These are phyloP conservation scores for Oxystoma pomonae DNA, from an alignment of 2,888 invertebrate genomes.

Conservation along the genomic window DNA sequence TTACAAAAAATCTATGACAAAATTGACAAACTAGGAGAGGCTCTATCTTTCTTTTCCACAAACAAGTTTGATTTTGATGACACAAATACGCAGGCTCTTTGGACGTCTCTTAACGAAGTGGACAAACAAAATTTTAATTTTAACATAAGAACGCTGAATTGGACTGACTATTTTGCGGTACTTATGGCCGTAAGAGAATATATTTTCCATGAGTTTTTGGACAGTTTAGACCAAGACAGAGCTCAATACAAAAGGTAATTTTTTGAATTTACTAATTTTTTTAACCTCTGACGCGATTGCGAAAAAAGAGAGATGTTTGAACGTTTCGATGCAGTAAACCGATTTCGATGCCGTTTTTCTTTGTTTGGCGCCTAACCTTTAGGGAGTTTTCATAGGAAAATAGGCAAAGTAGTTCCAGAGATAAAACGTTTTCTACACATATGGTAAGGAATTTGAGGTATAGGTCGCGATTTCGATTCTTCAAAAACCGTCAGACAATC, in stretches of 20 bases:
- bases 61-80: conserved; percentile 13
- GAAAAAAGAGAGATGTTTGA: too few species aligned
- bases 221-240: conserved; percentile 15
- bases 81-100: conserved; percentile 11
- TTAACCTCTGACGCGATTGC: too few species aligned
- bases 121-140: conserved; percentile 19
- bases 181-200: conserved; percentile 12
- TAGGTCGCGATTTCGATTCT: too few species aligned
- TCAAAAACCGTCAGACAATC: too few species aligned
- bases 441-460: too few species aligned
- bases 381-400: too few species aligned
- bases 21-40: conserved; percentile 10
- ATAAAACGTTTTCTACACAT: too few species aligned
- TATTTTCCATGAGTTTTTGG: conserved; percentile 10
- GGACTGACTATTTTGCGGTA: conserved; percentile 16
- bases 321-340: too few species aligned
- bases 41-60: conserved; percentile 11
- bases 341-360: too few species aligned
- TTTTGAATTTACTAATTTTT: too few species aligned
- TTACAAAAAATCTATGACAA: conserved; percentile 14
- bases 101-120: conserved; percentile 11
- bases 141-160: conserved; percentile 15
- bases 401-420: too few species aligned
- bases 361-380: too few species aligned
- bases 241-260: conserved; percentile 7